A percentile compares a stretch with the other conserved stretches of the same genome.
Conservation (phyloP, 2,888 invertebrate species). For the Tolmerus cingulatus region DNA sequence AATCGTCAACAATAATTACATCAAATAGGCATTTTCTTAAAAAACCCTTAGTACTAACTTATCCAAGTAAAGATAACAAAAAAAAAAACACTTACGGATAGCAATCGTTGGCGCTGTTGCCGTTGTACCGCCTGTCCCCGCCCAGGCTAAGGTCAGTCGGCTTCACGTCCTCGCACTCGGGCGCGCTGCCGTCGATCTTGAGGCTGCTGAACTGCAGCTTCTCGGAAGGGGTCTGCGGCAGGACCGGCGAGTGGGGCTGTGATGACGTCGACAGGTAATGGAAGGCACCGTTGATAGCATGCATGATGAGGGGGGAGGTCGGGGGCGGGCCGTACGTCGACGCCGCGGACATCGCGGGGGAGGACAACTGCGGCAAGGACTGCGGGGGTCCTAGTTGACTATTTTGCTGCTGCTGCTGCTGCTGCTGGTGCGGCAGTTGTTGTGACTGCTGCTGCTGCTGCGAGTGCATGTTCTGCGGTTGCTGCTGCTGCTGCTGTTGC, state of each 20-base stretch:
- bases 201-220: slow-evolving; percentile 61
- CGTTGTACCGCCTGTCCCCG: slow-evolving; percentile 49
- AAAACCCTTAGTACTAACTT: background rate
- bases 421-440: slow-evolving; percentile 55
- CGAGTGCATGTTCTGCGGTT: slow-evolving; percentile 48
- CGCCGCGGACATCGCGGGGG: slow-evolving; percentile 54
- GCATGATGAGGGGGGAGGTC: slow-evolving; percentile 62
- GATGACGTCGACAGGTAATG: slow-evolving; percentile 61
- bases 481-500: slow-evolving; percentile 48
- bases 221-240: slow-evolving; percentile 56
- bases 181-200: slow-evolving; percentile 57
- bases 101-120: slow-evolving; percentile 56
- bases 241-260: slow-evolving; percentile 59
- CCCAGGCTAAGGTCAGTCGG: slow-evolving; percentile 74
- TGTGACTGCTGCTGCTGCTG: slow-evolving; percentile 43
- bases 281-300: slow-evolving; percentile 62
- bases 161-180: slow-evolving; percentile 68
- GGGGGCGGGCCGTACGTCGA: slow-evolving; percentile 61
- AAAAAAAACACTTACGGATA: slow-evolving; percentile 59
- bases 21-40: background rate
- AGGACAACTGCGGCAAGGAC: slow-evolving; percentile 47
- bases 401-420: slow-evolving; percentile 44
- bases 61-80: background rate
- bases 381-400: slow-evolving; percentile 57
- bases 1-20: background rate